A percentile compares a stretch with the other conserved stretches of the same genome.
Conservation (phyloP, 2,113 vertebrate genomes). For the Monarcha castaneiventris region DNA sequence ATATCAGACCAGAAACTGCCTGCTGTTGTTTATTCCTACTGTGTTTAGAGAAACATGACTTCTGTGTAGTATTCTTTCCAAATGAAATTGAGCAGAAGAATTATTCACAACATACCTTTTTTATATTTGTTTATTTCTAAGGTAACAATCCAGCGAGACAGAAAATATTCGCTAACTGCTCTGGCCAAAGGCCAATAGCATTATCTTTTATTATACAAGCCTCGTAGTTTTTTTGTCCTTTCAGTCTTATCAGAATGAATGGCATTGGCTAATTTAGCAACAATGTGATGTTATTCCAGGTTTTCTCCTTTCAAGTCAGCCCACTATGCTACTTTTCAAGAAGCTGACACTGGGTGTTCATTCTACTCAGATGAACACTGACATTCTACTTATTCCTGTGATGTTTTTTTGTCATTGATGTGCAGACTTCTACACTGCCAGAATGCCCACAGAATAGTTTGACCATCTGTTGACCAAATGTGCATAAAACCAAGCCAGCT, state of each 20-base stretch:
- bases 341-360: not conserved
- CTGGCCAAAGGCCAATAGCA: slow-evolving; percentile 9
- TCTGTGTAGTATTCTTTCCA: not conserved
- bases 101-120: not conserved
- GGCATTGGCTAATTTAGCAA: slow-evolving; percentile 3
- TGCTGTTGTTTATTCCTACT: not conserved
- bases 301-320: slow-evolving; percentile 27
- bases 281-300: not conserved
- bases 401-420: slow-evolving; percentile 27
- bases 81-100: slow-evolving; percentile 19
- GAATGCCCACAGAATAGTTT: slow-evolving; percentile 26
- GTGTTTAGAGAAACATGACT: slow-evolving; percentile 1
- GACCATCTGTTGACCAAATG: slow-evolving; percentile 71
- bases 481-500: slow-evolving; percentile 60
- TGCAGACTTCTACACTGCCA: slow-evolving; percentile 25
- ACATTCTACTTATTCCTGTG: slow-evolving; percentile 67
- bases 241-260: not conserved
- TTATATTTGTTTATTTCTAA: not conserved
- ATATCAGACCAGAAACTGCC: not conserved
- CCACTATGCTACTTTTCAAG: not conserved
- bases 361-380: slow-evolving; percentile 47
- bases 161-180: slow-evolving; percentile 23
- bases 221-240: not conserved
- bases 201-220: slow-evolving; percentile 32
- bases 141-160: not conserved